A percentile compares a stretch with the other conserved stretches of the same genome.
Evolutionary conservation across 2,797 vertebrate species (phyloP).

Genomic region (Falco biarmicus): DNA sequence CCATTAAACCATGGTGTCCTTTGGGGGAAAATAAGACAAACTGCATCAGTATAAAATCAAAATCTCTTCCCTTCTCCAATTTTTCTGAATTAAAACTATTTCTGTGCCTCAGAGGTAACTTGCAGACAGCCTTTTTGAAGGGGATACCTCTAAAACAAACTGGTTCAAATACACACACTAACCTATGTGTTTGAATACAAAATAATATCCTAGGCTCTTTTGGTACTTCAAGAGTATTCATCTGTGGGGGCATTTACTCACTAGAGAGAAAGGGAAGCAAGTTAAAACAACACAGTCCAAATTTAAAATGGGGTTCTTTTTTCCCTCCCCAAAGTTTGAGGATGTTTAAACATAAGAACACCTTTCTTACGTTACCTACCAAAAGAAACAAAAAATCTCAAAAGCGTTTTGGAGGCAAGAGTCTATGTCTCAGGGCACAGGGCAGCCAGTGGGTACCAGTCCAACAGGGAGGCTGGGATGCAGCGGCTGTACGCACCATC

Average conservation of each 20-base stretch:
- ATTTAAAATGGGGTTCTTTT: neutral
- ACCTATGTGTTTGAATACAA: neutral
- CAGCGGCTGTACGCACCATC: too few relatives aligned
- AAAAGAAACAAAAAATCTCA: neutral
- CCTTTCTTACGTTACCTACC: neutral
- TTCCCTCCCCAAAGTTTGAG: neutral
- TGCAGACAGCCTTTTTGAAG: conserved; percentile 28
- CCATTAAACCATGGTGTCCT: conserved; percentile 99
- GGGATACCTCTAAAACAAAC: neutral
- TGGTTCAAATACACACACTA: neutral
- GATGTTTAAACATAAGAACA: neutral
- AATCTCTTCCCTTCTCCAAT: neutral
- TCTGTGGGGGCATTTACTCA: neutral
- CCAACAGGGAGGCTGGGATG: neutral
- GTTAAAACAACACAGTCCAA: neutral
- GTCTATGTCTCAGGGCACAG: neutral
- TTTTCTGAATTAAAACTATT: conserved; percentile 10
- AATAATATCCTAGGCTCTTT: neutral
- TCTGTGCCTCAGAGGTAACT: neutral
- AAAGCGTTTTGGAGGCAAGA: neutral
- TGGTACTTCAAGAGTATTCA: neutral
- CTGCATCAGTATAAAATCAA: conserved; percentile 56
- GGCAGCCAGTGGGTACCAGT: neutral
- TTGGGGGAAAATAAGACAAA: conserved; percentile 73
- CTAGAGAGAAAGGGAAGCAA: neutral